Conservation (phyloP, 1,140 invertebrate species). For the Zaprionus gabonicus region DNA sequence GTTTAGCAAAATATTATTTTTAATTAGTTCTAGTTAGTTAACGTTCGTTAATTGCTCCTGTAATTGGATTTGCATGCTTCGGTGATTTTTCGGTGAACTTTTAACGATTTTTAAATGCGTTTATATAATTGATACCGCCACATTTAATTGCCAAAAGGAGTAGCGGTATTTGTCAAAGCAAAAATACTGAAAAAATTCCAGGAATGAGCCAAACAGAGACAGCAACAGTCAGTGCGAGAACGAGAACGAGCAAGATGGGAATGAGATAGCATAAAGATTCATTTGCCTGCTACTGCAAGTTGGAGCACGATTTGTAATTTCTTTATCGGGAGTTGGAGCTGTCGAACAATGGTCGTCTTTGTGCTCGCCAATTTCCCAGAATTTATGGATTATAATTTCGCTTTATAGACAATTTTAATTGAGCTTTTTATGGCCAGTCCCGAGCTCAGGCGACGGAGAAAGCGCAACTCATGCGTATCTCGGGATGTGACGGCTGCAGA, state of each 20-base stretch:
- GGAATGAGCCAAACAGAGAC: constrained; percentile 6
- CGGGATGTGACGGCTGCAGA: background rate
- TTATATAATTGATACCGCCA: constrained; percentile 59
- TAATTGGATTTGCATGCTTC: constrained; percentile 79
- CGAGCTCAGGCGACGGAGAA: background rate
- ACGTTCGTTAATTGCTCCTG: constrained; percentile 79
- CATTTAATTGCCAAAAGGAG: constrained; percentile 55
- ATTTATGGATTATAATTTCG: constrained; percentile 83
- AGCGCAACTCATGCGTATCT: constrained; percentile 29
- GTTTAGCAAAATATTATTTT: constrained; percentile 78
- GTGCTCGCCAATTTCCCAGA: constrained; percentile 82
- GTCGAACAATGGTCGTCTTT: constrained; percentile 63
- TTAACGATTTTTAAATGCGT: constrained; percentile 49
- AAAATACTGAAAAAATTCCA: constrained; percentile 33
- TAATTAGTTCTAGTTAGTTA: constrained; percentile 82
- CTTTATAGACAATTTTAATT: constrained; percentile 83
- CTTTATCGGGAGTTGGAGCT: constrained; percentile 48
- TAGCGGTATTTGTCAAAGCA: constrained; percentile 50
- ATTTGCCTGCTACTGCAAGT: constrained; percentile 38
- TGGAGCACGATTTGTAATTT: constrained; percentile 67
- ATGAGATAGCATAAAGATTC: constrained; percentile 29
- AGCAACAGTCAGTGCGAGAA: background rate
- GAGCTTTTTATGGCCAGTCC: constrained; percentile 72
- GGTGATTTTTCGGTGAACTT: constrained; percentile 70
- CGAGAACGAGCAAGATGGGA: constrained; percentile 1